Percentiles rank a stretch among this genome's conserved stretches.
Conservation (phyloP, 1,140 invertebrate genomes). For the Pteromalus puparum region DNA sequence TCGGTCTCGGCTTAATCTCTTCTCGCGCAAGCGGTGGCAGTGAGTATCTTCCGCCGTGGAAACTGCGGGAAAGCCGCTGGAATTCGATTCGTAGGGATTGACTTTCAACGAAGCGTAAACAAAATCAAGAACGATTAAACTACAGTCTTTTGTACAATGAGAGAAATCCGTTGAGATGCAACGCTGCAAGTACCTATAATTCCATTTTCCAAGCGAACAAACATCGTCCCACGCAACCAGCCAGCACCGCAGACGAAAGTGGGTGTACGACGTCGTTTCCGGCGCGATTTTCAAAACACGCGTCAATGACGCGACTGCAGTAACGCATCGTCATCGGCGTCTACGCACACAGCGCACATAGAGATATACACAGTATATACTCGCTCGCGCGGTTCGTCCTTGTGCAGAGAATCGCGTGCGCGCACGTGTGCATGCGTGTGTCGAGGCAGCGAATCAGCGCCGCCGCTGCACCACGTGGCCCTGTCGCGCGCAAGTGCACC, state of each 20-base stretch:
- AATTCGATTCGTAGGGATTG: not conserved
- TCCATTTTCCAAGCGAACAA: no score
- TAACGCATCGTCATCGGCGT: no score
- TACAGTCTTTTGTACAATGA: not conserved
- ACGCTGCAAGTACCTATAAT: no score
- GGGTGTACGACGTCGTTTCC: no score
- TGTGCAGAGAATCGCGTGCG: not conserved
- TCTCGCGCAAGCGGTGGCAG: not conserved
- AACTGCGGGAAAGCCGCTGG: not conserved
- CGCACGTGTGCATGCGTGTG: not conserved
- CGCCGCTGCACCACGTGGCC: constrained; percentile 46
- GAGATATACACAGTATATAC: no score
- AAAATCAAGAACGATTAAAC: not conserved
- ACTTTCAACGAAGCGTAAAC: not conserved
- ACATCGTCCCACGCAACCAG: no score
- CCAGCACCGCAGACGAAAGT: no score
- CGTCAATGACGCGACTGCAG: no score
- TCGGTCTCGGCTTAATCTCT: constrained; percentile 4
- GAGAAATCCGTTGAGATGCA: no score
- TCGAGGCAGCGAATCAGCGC: not conserved
- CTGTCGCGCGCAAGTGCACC: constrained; percentile 66
- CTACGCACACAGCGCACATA: no score
- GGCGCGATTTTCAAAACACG: no score
- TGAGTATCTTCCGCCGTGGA: not conserved
- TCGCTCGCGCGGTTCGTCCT: no score